Base-by-base conservation (phyloP, 2,888 invertebrate genomes). In the Diloba caeruleocephala region DNA sequence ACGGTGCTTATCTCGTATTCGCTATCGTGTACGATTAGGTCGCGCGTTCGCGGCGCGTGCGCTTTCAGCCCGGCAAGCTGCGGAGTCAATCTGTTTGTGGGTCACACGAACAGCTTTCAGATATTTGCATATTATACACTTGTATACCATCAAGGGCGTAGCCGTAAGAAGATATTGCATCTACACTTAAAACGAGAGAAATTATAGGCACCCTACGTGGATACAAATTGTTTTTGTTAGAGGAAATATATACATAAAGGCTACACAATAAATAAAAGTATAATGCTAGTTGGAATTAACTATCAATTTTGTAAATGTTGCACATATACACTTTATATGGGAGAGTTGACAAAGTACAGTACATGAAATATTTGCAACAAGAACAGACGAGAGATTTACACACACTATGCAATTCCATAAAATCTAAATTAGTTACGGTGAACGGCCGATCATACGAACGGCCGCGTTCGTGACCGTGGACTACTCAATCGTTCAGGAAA, bases 101-200 rank as follows among this genome's bases (percentile, higher is more conserved):
- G 90, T 89, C 88, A 89, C 71, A 76, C 78, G 78, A 77, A 76
- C 82, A 81, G 78, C 87, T 86, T 88, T 88, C 88, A 88, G 87
- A 84, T 79, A 85, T 83, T 84, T 82, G 78, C 82, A 85, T 87
- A 79, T 71, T 75, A 73, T 63, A 68, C 70, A 66, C 61, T 69
- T 66, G 57, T 71, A 74, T 65, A 71, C 62, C 60, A 71, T 71
- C 70, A 66, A 57, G 63, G 42, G 62, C 42, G 50, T 54, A 65
- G 65, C 65, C 62, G 57, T 71, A 69, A 62, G 66, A 37, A 64
- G 68, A 63, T 52, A 43, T 54, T 19, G 29, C 64, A 33, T 64
- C 57, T 56, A 65, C 54, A 45, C 71, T 67, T 74, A 74, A 71
- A 76, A 72, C 71, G 71, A 69, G 71, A 70, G 69, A 76, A 74